Base-by-base conservation (phyloP, 2,797 vertebrate genomes). In the Sebastes ruberrimus region DNA sequence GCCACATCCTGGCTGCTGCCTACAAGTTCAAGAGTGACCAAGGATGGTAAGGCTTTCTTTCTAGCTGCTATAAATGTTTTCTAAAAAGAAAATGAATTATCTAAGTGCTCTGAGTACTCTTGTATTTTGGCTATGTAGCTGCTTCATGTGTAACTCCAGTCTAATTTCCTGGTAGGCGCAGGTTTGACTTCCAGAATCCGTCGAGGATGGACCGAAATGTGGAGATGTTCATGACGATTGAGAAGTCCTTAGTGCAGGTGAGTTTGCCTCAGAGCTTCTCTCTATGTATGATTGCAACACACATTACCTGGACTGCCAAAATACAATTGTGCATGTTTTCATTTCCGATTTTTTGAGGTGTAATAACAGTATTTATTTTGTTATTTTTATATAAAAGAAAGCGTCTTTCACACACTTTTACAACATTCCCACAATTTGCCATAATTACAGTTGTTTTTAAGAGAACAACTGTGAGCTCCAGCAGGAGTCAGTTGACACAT, bases 1-100 rank as follows among this genome's bases (percentile, higher is more conserved):
- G 98, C 93, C 97, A 99, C 88, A 99, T 99, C 86, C 96, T 99
- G 89, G 98, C 98, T 83, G 97, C 98, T 46, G 98, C 98, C 87
- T 99, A 99, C 95, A 99, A 99, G 92, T 99, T 99, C 93, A 99
- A 99, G 95, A 99, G 98, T 88, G 98, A 99, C 95, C 98, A 99
- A 93, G 98, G 98, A 97, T 99, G 98, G 98, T 99, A 95, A 97
- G 97, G 81, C 72, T 83, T 88, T 94, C 86, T 83, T 93, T 94
- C 81, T 22, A 68, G 60, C 77, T 71, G 83, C 23, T 25, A 57
- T 68, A 22, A 27, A 18, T 59, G 9, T 11, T 70, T 27, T 10
- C 63, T 4, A 42, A 49, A 75, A 2, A 18, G 16, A 42, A 30
- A 49, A 52, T 6, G 5, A 25, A 20, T 38, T n/a, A 53, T 42